Conservation (phyloP, 2,888 invertebrate genomes). For the Allygus modestus region DNA sequence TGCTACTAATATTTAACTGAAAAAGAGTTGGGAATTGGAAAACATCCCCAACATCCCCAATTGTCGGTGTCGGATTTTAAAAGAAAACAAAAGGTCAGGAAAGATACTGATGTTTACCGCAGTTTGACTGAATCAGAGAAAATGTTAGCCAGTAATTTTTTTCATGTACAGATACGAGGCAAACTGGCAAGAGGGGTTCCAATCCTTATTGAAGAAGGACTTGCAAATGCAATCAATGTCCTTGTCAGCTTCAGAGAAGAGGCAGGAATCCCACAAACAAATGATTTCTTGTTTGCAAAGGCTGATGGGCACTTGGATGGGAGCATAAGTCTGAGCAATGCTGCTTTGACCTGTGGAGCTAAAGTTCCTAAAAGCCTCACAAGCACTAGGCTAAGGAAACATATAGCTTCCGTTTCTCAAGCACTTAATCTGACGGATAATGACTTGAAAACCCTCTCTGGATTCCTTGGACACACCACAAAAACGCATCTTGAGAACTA, state of each 20-base stretch:
- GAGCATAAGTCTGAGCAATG: neutral
- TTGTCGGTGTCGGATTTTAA: neutral
- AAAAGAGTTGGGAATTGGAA: constrained; percentile 41
- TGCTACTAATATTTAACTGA: neutral
- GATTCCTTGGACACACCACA: neutral
- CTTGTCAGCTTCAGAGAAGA: neutral
- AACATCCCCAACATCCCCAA: neutral
- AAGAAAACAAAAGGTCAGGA: neutral
- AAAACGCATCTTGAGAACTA: neutral
- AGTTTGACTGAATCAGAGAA: neutral
- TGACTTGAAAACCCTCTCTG: neutral
- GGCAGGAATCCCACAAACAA: neutral
- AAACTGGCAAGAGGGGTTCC: neutral
- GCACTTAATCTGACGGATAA: neutral
- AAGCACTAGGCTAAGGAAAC: neutral
- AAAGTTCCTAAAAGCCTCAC: neutral
- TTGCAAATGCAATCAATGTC: neutral
- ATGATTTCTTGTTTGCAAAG: neutral
- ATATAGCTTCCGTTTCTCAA: neutral
- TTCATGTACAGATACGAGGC: neutral
- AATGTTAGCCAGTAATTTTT: neutral
- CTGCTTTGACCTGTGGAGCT: neutral
- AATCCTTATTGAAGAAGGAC: neutral
- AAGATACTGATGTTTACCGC: constrained; percentile 12
- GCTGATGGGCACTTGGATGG: neutral